A percentile compares a stretch with the other conserved stretches of the same genome.
phyloP scores from a whole-genome alignment of 2,797 vertebrate species.

The Sebastolobus altivelis region DNA sequence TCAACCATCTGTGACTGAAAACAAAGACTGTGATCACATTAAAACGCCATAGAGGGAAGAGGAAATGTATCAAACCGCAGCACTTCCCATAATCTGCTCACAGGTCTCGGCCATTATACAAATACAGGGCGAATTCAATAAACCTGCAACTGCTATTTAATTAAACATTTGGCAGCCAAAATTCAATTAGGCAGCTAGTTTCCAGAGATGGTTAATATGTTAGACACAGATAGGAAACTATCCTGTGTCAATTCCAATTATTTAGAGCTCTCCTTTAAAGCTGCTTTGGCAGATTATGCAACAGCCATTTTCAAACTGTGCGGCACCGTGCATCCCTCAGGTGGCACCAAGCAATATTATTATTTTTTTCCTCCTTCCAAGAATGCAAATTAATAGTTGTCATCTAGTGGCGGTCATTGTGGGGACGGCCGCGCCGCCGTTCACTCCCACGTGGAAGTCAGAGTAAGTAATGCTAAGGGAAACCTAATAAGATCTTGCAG shows the following conservation, averaged over 20 bases:
- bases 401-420: conserved; percentile 35
- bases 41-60: conserved; percentile 58
- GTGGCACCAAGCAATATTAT: conserved; percentile 49
- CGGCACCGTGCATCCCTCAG: conserved; percentile 45
- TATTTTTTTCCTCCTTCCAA: conserved; percentile 41
- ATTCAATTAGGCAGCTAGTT: conserved; percentile 82
- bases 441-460: conserved; percentile 60
- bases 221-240: conserved; percentile 64
- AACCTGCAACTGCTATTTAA: conserved; percentile 77
- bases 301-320: conserved; percentile 50
- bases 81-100: conserved; percentile 68
- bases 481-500: conserved; percentile 91
- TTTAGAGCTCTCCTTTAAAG: conserved; percentile 62
- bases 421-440: conserved; percentile 8
- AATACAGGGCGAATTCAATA: conserved; percentile 74
- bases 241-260: conserved; percentile 75
- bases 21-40: conserved; percentile 73
- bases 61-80: conserved; percentile 47
- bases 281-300: conserved; percentile 57
- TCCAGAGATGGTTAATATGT: conserved; percentile 64
- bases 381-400: conserved; percentile 68
- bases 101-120: conserved; percentile 63
- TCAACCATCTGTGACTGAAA: conserved; percentile 76
- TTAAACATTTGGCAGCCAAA: conserved; percentile 77
- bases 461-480: conserved; percentile 92